Percentiles rank a stretch among this genome's conserved stretches.
Conservation (phyloP, 2,888 invertebrate species). For the Itoplectis maculator region DNA sequence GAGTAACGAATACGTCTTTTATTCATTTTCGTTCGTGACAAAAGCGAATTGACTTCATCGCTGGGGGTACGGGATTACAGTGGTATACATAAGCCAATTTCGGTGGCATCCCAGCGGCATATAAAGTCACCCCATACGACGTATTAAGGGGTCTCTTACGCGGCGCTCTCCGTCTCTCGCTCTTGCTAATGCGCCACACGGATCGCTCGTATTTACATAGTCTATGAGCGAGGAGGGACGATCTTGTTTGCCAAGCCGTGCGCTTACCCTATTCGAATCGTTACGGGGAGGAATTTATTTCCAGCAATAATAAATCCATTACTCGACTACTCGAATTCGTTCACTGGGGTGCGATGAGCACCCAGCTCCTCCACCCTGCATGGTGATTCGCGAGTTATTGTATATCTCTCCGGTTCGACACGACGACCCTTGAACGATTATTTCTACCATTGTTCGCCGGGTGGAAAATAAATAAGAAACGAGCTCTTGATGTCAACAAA, state of each 20-base stretch:
- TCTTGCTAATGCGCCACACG: conserved; percentile 68
- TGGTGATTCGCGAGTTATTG: not conserved
- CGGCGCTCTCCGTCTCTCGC: conserved; percentile 50
- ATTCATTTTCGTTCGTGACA: conserved; percentile 67
- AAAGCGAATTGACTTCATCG: conserved; percentile 66
- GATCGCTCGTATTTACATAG: conserved; percentile 82
- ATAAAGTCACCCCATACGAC: conserved; percentile 80
- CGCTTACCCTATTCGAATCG: conserved; percentile 83
- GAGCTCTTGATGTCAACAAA: not conserved
- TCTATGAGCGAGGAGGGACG: conserved; percentile 82
- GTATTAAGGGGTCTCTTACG: conserved; percentile 73
- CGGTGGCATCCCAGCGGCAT: conserved; percentile 78
- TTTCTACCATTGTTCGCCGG: too few relatives aligned
- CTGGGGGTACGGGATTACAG: conserved; percentile 60
- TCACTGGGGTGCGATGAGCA: conserved; percentile 68
- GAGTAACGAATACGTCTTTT: conserved; percentile 61
- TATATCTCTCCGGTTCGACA: not conserved
- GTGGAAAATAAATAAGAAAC: not conserved
- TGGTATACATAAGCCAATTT: conserved; percentile 78
- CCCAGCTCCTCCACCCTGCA: not conserved
- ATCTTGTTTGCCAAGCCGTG: conserved; percentile 84
- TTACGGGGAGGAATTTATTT: conserved; percentile 83
- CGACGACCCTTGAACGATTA: conserved; percentile 12
- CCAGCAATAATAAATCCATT: conserved; percentile 84
- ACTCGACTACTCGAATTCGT: conserved; percentile 76